Conservation (phyloP, 2,113 vertebrate genomes). For the Cynocephalus volans region DNA sequence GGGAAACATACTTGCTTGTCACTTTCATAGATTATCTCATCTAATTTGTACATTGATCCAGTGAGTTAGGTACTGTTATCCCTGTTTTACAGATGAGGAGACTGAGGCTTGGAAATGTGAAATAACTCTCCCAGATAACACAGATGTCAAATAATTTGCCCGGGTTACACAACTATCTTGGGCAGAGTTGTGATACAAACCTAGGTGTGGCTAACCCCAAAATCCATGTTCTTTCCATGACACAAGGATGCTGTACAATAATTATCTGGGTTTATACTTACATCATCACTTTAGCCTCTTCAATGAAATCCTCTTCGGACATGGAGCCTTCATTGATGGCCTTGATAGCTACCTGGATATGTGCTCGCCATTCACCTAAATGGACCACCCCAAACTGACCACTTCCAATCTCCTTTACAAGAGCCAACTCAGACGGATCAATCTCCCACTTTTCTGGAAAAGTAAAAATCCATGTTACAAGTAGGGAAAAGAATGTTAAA, state of each 20-base stretch:
- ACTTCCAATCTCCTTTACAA: conserved; percentile 88
- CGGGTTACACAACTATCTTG: neutral
- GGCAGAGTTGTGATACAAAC: neutral
- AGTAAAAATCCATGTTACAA: conserved; percentile 65
- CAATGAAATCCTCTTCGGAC: conserved; percentile 93
- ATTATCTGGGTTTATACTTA: conserved; percentile 80
- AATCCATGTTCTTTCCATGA: neutral
- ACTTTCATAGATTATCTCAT: neutral
- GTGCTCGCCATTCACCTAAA: conserved; percentile 88
- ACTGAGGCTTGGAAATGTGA: neutral
- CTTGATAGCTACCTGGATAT: conserved; percentile 89
- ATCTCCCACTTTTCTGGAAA: conserved; percentile 90
- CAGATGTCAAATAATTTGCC: neutral
- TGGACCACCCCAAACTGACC: conserved; percentile 91
- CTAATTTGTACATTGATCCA: neutral
- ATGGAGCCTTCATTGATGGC: conserved; percentile 89
- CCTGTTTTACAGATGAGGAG: neutral
- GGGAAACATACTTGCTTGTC: neutral
- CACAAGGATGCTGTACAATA: accelerated
- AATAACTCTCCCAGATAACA: neutral
- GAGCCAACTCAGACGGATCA: conserved; percentile 86
- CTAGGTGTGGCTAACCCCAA: neutral
- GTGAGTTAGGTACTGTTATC: neutral
- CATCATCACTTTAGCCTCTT: conserved; percentile 93
- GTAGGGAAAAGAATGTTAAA: neutral